Base-by-base conservation (phyloP, 2,888 invertebrate species). In the Epiblema foenella region DNA sequence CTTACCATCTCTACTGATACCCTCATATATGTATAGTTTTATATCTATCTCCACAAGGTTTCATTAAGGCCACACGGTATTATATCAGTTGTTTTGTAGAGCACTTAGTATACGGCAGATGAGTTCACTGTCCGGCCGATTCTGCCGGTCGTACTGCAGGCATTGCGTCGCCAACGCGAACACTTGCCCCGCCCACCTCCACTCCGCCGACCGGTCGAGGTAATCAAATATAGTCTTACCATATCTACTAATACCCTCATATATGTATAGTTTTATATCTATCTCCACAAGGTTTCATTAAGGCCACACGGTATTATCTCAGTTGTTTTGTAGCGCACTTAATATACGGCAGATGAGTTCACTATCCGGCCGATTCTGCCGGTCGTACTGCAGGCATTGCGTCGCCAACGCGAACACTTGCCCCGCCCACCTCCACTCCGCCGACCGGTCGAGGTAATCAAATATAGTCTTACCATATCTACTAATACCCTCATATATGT, bases 321-420 rank as follows among this genome's bases (percentile, higher is more conserved):
- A 71, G 17, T 76, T 66, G 39, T 75, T 75, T 65, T 72, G 75
- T 17, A 93, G 85, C 67, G 77, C 81, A 74, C 77, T 73, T 66
- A 94, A 82, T 49, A 80, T 82, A 69, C 89, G 82, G 76, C 91
- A 89, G 37, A 95, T 90, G 77, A 92, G 84, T 68, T 89, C 90
- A 93, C 96, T 96, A 12, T 91, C 86, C 0, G 95, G 96, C 77
- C 96, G 84, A 18, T 79, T 82, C 59, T 90, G 90, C 77, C 94
- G 94, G 73, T 95, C 94, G 56, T 92, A 87, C 69, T 91, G 87
- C 68, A 96, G 88, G 81, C 96, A 96, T 51, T 81, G 85, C 67
- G 86, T 85, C 3, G 95, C 94, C 56, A 96, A 83, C 17, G 86
- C 80, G 79, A 94, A 95, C 15, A 96, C 80, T 51, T 91, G 82